phyloP scores from a whole-genome alignment of 2,888 invertebrate species.

The Chironomus tentans region DNA sequence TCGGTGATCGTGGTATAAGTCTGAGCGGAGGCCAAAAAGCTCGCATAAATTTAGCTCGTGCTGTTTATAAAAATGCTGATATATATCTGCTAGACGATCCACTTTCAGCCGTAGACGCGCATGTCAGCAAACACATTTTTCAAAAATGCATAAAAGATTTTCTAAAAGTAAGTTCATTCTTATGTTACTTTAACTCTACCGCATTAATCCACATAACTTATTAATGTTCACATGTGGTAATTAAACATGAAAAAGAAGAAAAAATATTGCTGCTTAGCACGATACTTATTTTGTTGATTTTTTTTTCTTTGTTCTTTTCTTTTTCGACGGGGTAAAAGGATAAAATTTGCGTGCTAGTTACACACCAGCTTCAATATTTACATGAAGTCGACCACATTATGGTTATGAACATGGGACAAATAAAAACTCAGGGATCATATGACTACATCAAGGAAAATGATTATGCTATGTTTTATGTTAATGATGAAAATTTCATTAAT shows the following conservation, averaged over 20 bases:
- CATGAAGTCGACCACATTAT: slow-evolving; percentile 46
- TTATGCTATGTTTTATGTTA: neutral
- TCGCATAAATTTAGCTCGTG: slow-evolving; percentile 67
- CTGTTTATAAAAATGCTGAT: slow-evolving; percentile 64
- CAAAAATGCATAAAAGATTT: slow-evolving; percentile 51
- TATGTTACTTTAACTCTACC: no score
- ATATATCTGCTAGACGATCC: slow-evolving; percentile 62
- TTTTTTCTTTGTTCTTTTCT: neutral
- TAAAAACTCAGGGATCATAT: slow-evolving; percentile 43
- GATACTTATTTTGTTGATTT: neutral
- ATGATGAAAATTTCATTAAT: neutral
- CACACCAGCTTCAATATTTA: slow-evolving; percentile 69
- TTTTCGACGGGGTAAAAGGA: slow-evolving; percentile 34
- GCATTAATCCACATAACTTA: neutral
- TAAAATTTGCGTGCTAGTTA: slow-evolving; percentile 67
- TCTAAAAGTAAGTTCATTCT: slow-evolving; percentile 45
- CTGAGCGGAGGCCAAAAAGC: slow-evolving; percentile 79
- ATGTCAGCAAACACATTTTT: slow-evolving; percentile 55
- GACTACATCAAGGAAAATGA: slow-evolving; percentile 48
- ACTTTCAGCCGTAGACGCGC: slow-evolving; percentile 59
- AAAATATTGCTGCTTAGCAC: neutral
- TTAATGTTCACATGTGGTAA: neutral
- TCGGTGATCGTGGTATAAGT: slow-evolving; percentile 73
- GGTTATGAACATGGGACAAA: slow-evolving; percentile 39
- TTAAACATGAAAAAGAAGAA: neutral